These are phyloP conservation scores for Sphyrna mokarran DNA, from an alignment of 2,113 vertebrate genomes.

Conservation along the genomic window DNA sequence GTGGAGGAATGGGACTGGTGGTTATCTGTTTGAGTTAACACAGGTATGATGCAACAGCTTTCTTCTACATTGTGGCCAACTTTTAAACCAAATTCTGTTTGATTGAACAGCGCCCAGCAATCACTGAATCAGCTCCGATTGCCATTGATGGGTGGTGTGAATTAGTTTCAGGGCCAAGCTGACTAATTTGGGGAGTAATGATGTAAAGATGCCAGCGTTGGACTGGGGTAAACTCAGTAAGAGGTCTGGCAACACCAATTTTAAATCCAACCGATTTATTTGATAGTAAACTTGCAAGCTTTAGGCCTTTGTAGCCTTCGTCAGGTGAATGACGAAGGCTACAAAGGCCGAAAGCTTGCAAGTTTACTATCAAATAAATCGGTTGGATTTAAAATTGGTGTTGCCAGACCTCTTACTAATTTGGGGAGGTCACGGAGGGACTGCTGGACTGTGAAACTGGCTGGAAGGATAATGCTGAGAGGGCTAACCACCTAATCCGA, in stretches of 20 bases:
- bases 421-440: background rate
- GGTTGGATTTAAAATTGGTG: too few species aligned
- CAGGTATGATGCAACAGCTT: background rate
- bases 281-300: too few species aligned
- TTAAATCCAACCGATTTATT: too few species aligned
- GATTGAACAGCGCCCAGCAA: background rate
- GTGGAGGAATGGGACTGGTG: background rate
- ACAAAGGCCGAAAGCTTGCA: too few species aligned
- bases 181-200: background rate
- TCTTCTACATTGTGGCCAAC: background rate
- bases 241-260: too few species aligned
- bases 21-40: background rate
- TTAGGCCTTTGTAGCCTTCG: too few species aligned
- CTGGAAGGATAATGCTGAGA: background rate
- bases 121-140: background rate
- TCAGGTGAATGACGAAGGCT: too few species aligned
- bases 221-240: too few species aligned
- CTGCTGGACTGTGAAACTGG: background rate
- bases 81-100: background rate
- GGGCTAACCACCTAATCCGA: background rate
- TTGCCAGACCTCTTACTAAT: too few species aligned
- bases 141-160: too few species aligned
- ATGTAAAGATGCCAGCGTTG: too few species aligned
- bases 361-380: too few species aligned
- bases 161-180: background rate